Percentiles rank a stretch among this genome's conserved stretches.
Evolutionary conservation across 2,888 invertebrate genomes (phyloP).

Genomic region (Myathropa florea): DNA sequence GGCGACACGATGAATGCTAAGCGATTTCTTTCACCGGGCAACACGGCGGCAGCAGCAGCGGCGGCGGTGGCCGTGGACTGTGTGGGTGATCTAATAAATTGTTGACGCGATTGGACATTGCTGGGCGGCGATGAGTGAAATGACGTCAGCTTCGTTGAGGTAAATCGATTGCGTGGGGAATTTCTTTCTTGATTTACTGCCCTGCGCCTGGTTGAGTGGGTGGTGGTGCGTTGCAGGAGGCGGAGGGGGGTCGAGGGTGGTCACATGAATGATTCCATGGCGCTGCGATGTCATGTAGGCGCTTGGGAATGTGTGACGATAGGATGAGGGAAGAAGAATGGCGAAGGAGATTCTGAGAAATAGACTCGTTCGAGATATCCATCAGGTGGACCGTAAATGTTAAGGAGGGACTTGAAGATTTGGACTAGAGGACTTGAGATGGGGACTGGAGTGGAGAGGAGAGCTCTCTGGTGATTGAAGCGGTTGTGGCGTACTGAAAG

Average conservation of each 20-base stretch:
- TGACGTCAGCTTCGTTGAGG: conserved; percentile 55
- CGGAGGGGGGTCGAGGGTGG: neutral
- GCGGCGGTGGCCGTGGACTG: conserved; percentile 5
- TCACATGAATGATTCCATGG: conserved; percentile 10
- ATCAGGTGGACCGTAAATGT: neutral
- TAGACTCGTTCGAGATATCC: neutral
- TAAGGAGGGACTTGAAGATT: neutral
- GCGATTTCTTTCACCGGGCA: conserved; percentile 9
- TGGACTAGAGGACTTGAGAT: neutral
- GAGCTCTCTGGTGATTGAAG: neutral
- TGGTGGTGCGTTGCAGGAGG: neutral
- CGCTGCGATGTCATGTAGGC: neutral
- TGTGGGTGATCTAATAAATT: conserved; percentile 67
- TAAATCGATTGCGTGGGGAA: conserved; percentile 57
- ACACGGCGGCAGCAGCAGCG: too few species aligned
- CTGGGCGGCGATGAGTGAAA: conserved; percentile 42
- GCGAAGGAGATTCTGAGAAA: neutral
- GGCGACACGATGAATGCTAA: conserved; percentile 55
- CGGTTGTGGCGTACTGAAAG: too few species aligned
- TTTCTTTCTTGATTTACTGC: conserved; percentile 14
- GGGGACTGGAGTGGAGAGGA: neutral
- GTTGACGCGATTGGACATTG: conserved; percentile 13
- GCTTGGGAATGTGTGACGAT: conserved; percentile 4
- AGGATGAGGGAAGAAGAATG: too few species aligned
- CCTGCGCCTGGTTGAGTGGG: neutral